Evolutionary conservation across 2,888 invertebrate genomes (phyloP).

Genomic region (Oligia latruncula): DNA sequence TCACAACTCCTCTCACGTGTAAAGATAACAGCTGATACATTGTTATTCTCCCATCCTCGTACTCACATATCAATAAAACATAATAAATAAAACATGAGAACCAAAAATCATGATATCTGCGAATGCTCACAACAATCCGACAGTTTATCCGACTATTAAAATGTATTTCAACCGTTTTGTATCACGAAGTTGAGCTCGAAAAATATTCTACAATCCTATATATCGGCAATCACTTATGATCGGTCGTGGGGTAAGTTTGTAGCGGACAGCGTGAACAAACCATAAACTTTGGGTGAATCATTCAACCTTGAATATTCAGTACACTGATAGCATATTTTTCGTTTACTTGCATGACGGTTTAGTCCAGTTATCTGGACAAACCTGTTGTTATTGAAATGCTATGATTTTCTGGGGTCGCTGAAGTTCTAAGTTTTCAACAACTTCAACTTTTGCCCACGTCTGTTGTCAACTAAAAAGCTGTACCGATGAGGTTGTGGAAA

Average conservation of each 20-base stretch:
- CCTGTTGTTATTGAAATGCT: not conserved
- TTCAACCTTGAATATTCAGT: slow-evolving; percentile 13
- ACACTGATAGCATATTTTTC: not conserved
- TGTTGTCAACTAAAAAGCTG: too few species aligned
- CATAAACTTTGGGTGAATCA: slow-evolving; percentile 1
- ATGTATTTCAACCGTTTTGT: slow-evolving; percentile 68
- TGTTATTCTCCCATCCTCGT: slow-evolving; percentile 15
- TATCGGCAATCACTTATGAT: slow-evolving; percentile 66
- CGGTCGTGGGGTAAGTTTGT: slow-evolving; percentile 38
- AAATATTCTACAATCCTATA: slow-evolving; percentile 60
- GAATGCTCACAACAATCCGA: slow-evolving; percentile 58
- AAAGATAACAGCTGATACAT: slow-evolving; percentile 35
- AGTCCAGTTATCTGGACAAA: not conserved
- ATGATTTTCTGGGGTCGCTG: not conserved
- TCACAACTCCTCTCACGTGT: not conserved
- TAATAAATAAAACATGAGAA: slow-evolving; percentile 45
- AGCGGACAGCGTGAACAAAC: slow-evolving; percentile 32
- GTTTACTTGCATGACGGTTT: too few species aligned
- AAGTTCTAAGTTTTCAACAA: not conserved
- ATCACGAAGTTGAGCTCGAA: slow-evolving; percentile 59
- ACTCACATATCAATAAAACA: slow-evolving; percentile 51
- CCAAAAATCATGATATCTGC: slow-evolving; percentile 53
- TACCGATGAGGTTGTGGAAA: not conserved
- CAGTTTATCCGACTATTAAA: slow-evolving; percentile 68
- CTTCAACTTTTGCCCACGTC: not conserved